Percentiles rank a stretch among this genome's conserved stretches.
phyloP scores from a whole-genome alignment of 2,113 vertebrate genomes.

The Formicarius rufipectus region DNA sequence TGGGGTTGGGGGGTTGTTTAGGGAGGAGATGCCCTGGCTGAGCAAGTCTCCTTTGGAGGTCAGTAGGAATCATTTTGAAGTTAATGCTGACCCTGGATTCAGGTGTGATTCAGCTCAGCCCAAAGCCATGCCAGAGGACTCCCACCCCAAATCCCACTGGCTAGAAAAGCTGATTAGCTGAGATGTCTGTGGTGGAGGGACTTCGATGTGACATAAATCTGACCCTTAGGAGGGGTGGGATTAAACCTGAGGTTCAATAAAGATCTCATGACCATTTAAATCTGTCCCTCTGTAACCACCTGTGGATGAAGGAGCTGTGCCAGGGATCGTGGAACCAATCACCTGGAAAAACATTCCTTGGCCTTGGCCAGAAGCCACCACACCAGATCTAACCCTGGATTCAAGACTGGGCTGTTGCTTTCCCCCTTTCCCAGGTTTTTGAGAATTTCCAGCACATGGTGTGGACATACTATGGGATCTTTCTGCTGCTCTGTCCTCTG shows the following conservation, averaged over 20 bases:
- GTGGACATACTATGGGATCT: neutral
- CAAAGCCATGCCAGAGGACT: neutral
- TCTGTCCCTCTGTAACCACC: neutral
- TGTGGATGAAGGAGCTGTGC: neutral
- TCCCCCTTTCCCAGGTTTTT: neutral
- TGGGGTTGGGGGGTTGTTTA: neutral
- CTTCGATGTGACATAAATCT: neutral
- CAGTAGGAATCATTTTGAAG: neutral
- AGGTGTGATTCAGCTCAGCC: neutral
- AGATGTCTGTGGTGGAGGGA: neutral
- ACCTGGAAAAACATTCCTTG: neutral
- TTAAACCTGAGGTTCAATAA: neutral
- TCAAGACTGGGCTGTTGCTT: neutral
- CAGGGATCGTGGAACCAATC: neutral
- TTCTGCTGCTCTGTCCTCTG: neutral
- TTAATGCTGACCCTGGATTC: rapidly evolving
- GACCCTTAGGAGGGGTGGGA: neutral
- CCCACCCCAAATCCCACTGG: neutral
- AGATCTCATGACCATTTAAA: neutral
- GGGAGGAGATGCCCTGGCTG: neutral
- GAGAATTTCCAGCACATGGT: neutral
- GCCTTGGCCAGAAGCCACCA: neutral
- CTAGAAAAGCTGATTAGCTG: neutral
- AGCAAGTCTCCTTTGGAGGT: neutral
- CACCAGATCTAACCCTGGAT: neutral